A percentile compares a stretch with the other conserved stretches of the same genome.
phyloP scores from a whole-genome alignment of 2,888 invertebrate genomes.

The Nemotelus pantherinus region DNA sequence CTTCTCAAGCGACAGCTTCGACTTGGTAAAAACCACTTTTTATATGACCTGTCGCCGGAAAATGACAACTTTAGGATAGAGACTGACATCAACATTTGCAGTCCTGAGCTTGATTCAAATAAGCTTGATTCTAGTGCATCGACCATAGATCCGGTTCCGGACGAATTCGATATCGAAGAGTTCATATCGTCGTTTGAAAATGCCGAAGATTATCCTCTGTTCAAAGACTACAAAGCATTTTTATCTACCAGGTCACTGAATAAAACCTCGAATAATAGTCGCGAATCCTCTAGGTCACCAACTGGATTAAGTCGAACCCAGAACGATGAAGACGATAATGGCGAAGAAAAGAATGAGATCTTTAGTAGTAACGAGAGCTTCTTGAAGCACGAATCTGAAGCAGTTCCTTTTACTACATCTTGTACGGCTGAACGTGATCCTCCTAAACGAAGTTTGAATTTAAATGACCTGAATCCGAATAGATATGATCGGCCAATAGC shows the following conservation, averaged over 20 bases:
- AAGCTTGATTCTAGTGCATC: slow-evolving; percentile 27
- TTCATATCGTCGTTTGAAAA: slow-evolving; percentile 74
- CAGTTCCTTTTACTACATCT: background rate
- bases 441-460: background rate
- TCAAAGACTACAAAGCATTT: slow-evolving; percentile 65
- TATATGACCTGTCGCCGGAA: slow-evolving; percentile 64
- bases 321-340: slow-evolving; percentile 36
- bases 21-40: slow-evolving; percentile 63
- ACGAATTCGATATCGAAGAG: slow-evolving; percentile 73
- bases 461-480: slow-evolving; percentile 20
- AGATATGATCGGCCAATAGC: slow-evolving; percentile 17
- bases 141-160: slow-evolving; percentile 67
- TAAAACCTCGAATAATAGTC: slow-evolving; percentile 45
- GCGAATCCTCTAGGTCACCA: slow-evolving; percentile 41
- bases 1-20: slow-evolving; percentile 63
- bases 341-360: slow-evolving; percentile 40
- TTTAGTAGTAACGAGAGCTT: slow-evolving; percentile 40
- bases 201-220: slow-evolving; percentile 64
- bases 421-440: background rate
- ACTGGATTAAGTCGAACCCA: background rate
- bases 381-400: slow-evolving; percentile 28
- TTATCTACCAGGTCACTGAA: slow-evolving; percentile 54
- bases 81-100: slow-evolving; percentile 65
- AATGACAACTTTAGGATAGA: slow-evolving; percentile 62
- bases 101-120: slow-evolving; percentile 37